phyloP scores from a whole-genome alignment of 2,888 invertebrate genomes.

The Acanthosepion esculentum region DNA sequence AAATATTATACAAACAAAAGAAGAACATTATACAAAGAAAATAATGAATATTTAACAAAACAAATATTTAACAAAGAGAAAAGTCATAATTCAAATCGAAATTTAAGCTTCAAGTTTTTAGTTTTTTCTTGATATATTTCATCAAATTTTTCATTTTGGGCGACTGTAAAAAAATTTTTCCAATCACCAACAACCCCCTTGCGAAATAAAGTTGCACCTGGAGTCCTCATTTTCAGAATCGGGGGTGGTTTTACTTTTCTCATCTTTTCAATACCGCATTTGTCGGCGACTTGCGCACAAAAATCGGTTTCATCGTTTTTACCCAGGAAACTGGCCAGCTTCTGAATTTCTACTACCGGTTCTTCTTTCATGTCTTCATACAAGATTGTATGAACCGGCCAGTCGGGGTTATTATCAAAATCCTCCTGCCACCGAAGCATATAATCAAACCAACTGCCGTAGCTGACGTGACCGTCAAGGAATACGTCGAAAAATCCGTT shows the following conservation, averaged over 20 bases:
- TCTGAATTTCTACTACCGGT: not conserved
- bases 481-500: conserved; percentile 50
- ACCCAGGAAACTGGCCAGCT: not conserved
- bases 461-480: conserved; percentile 50
- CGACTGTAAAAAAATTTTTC: not conserved
- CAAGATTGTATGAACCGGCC: conserved; percentile 35
- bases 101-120: not conserved
- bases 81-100: not conserved
- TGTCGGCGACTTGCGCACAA: not conserved
- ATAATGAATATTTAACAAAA: not conserved
- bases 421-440: conserved; percentile 42
- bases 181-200: not conserved
- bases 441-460: conserved; percentile 49
- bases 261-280: not conserved
- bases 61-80: not conserved
- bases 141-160: not conserved
- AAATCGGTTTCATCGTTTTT: not conserved
- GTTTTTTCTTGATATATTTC: not conserved
- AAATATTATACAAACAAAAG: not conserved
- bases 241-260: not conserved
- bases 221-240: not conserved
- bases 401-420: conserved; percentile 16
- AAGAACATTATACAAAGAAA: not conserved
- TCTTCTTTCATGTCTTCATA: conserved; percentile 48
- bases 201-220: not conserved